Evolutionary conservation across 2,113 vertebrate genomes (phyloP).

Genomic region (Ranitomeya variabilis): DNA sequence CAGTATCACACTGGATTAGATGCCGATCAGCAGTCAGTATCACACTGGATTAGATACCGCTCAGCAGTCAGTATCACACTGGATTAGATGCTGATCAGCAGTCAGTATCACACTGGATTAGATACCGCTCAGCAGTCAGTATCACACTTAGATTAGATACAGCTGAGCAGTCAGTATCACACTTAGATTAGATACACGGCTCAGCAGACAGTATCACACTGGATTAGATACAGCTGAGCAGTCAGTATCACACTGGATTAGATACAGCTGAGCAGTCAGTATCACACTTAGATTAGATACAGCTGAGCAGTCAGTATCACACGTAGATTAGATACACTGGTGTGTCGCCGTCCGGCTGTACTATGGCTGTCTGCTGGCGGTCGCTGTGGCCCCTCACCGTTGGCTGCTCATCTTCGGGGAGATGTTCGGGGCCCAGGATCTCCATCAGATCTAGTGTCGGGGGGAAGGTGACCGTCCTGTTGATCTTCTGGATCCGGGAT

Average conservation of each 20-base stretch:
- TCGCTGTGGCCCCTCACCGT: too few relatives aligned
- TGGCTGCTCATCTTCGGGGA: not conserved
- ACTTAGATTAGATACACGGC: not conserved
- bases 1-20: not conserved
- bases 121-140: not conserved
- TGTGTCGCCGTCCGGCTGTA: too few relatives aligned
- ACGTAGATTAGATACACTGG: not conserved
- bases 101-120: not conserved
- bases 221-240: not conserved
- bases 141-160: not conserved
- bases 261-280: not conserved
- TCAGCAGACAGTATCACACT: not conserved
- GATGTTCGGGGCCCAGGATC: constrained; percentile 61
- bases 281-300: not conserved
- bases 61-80: not conserved
- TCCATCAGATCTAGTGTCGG: constrained; percentile 66
- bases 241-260: not conserved
- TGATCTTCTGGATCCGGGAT: constrained; percentile 61
- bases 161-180: not conserved
- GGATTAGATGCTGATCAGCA: not conserved
- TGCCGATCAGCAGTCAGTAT: not conserved
- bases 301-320: not conserved
- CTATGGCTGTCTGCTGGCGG: too few relatives aligned
- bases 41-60: not conserved
- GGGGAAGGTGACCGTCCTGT: constrained; percentile 68